phyloP scores from a whole-genome alignment of 1,140 invertebrate species.

The Macrobrachium rosenbergii region DNA sequence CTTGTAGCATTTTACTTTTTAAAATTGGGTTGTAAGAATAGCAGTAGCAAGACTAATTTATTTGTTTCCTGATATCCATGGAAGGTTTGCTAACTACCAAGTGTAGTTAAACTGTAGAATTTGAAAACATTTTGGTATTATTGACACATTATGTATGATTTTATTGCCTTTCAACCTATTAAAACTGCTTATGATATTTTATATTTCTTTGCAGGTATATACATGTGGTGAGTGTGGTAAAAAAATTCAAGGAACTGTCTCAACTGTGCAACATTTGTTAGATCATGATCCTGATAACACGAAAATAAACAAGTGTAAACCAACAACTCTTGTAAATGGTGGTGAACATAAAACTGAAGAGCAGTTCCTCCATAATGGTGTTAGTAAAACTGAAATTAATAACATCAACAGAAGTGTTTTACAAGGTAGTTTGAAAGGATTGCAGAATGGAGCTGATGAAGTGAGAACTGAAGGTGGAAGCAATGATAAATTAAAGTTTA shows the following conservation, averaged over 20 bases:
- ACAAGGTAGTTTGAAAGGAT: not conserved
- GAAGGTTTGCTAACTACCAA: not conserved
- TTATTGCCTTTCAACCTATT: too few relatives aligned
- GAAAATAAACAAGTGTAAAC: not conserved
- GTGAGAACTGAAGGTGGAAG: not conserved
- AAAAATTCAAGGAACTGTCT: constrained; percentile 64
- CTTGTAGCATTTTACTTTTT: too few relatives aligned
- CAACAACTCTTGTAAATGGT: constrained; percentile 13
- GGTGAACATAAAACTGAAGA: constrained; percentile 23
- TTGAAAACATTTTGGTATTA: not conserved
- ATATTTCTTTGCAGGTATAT: constrained; percentile 52
- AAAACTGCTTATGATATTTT: not conserved
- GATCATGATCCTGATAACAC: constrained; percentile 50
- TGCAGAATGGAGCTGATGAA: constrained; percentile 2
- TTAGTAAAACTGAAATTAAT: constrained; percentile 29
- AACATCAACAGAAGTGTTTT: not conserved
- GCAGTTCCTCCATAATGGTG: constrained; percentile 25
- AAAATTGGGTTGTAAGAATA: too few relatives aligned
- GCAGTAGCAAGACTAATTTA: too few relatives aligned
- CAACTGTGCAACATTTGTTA: constrained; percentile 63
- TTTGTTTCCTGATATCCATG: too few relatives aligned
- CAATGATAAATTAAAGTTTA: constrained; percentile 3
- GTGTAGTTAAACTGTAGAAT: not conserved
- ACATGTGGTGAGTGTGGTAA: constrained; percentile 64
- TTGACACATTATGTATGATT: too few relatives aligned